Conservation (phyloP, 2,113 vertebrate species). For the Xiphorhynchus elegans region DNA sequence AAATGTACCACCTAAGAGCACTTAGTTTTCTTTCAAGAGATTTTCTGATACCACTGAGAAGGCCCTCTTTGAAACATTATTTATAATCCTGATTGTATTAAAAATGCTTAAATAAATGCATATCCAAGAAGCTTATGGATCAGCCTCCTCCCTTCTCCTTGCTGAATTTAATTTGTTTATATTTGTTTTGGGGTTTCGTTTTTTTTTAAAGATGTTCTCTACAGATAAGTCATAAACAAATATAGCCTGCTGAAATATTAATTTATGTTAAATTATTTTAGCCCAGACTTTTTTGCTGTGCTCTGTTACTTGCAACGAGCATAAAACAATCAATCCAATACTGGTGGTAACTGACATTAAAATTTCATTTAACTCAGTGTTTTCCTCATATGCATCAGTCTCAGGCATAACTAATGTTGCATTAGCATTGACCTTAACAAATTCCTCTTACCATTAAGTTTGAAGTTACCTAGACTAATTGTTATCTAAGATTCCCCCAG, state of each 20-base stretch:
- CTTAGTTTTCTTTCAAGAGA: background rate
- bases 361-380: background rate
- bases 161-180: background rate
- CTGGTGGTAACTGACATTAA: background rate
- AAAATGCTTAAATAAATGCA: background rate
- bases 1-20: background rate
- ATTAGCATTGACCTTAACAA: background rate
- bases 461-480: background rate
- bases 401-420: background rate
- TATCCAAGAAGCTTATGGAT: background rate
- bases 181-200: background rate
- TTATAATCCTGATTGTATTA: background rate
- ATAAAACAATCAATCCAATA: background rate
- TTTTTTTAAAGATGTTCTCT: background rate
- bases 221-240: background rate
- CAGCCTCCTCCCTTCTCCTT: background rate
- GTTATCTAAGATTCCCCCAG: background rate
- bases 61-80: background rate
- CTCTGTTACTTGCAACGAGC: background rate
- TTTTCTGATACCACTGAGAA: background rate
- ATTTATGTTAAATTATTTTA: background rate
- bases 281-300: background rate
- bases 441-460: background rate
- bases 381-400: background rate
- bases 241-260: background rate